These are phyloP conservation scores for Calcarius ornatus DNA, from an alignment of 2,113 vertebrate species.

Conservation along the genomic window DNA sequence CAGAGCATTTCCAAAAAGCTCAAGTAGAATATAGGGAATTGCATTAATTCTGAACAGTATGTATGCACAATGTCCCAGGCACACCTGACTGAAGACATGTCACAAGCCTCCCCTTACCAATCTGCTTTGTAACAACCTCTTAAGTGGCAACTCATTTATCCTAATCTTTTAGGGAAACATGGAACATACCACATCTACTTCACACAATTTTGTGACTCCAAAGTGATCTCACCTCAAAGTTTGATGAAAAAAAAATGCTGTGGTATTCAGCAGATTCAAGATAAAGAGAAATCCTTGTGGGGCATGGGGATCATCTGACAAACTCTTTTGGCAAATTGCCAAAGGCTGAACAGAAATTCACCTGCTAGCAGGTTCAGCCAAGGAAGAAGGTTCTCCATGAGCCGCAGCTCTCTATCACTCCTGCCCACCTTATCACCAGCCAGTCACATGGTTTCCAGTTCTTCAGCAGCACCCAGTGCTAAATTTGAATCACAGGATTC, in stretches of 20 bases:
- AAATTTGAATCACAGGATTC: background rate
- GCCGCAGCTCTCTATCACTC: background rate
- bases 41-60: background rate
- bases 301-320: accelerated
- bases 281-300: background rate
- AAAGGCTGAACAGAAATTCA: background rate
- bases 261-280: background rate
- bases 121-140: background rate
- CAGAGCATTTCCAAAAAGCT: background rate
- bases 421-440: background rate
- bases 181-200: background rate
- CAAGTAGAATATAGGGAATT: background rate
- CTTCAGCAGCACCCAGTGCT: background rate
- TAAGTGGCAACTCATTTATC: background rate
- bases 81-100: background rate
- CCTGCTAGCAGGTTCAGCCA: background rate
- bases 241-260: background rate
- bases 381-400: background rate
- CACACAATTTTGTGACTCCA: background rate
- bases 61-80: accelerated
- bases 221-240: background rate
- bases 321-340: accelerated
- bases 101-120: background rate
- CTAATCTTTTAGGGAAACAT: background rate
- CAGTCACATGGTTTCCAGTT: accelerated